A percentile compares a stretch with the other conserved stretches of the same genome.
phyloP scores from a whole-genome alignment of 2,113 vertebrate species.

The Mormyrus iriodes region DNA sequence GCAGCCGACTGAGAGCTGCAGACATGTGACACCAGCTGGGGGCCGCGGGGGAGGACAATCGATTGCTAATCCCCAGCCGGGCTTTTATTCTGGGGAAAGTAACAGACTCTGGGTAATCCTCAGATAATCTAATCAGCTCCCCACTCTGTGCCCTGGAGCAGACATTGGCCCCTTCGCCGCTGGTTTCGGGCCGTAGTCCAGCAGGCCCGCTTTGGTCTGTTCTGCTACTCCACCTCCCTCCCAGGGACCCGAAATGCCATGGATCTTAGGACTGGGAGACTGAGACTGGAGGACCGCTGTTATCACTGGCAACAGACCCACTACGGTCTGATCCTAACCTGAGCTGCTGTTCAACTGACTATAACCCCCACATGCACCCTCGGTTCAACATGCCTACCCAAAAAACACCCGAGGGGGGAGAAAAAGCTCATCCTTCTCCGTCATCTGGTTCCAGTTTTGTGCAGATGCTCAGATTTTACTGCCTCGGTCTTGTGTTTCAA shows the following conservation, averaged over 20 bases:
- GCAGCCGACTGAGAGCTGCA: background rate
- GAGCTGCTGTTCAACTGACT: background rate
- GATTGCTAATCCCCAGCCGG: background rate
- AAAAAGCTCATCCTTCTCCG: constrained; percentile 56
- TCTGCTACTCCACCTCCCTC: background rate
- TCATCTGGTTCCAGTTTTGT: constrained; percentile 74
- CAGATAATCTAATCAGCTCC: background rate
- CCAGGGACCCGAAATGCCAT: background rate
- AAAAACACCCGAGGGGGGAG: constrained; percentile 33
- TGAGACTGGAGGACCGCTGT: too few species aligned
- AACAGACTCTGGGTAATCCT: background rate
- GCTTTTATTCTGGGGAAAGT: background rate
- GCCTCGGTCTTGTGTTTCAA: constrained; percentile 70
- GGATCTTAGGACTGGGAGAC: background rate
- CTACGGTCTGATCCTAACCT: background rate
- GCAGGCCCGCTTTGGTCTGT: background rate
- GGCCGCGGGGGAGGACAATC: background rate
- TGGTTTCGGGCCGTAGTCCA: background rate
- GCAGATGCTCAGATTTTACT: constrained; percentile 71
- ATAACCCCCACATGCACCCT: background rate
- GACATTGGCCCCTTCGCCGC: background rate
- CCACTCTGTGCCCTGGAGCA: background rate
- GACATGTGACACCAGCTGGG: background rate
- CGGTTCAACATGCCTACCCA: background rate
- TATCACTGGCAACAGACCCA: background rate